phyloP scores from a whole-genome alignment of 2,797 vertebrate genomes.

The Hippoglossus hippoglossus region DNA sequence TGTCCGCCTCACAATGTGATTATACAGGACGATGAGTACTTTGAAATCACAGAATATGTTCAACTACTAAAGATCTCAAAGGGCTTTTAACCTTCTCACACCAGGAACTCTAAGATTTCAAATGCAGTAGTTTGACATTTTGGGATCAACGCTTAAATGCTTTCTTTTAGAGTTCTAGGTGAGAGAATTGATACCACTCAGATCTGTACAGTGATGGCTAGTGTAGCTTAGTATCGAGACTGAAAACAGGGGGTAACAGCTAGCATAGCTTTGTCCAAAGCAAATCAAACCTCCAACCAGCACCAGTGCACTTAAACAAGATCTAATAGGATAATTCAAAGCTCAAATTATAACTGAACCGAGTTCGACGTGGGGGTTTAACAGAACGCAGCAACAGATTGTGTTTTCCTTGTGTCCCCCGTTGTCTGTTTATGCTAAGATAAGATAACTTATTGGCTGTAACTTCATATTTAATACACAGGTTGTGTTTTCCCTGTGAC shows the following conservation, averaged over 20 bases:
- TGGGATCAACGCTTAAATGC: neutral
- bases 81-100: slow-evolving; percentile 10
- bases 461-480: too few relatives aligned
- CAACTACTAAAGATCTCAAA: slow-evolving; percentile 8
- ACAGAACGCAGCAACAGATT: too few relatives aligned
- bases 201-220: neutral
- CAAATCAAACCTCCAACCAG: neutral
- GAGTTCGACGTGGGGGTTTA: too few relatives aligned
- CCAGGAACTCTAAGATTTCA: neutral
- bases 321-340: neutral
- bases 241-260: neutral
- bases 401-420: too few relatives aligned
- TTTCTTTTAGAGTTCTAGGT: neutral
- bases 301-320: neutral
- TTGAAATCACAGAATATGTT: slow-evolving; percentile 18
- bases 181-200: neutral
- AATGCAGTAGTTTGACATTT: slow-evolving; percentile 12
- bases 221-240: neutral
- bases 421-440: too few relatives aligned
- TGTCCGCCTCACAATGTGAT: slow-evolving; percentile 26
- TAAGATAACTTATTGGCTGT: too few relatives aligned
- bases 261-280: neutral
- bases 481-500: too few relatives aligned
- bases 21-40: slow-evolving; percentile 16
- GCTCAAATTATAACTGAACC: neutral